Percentiles rank a stretch among this genome's conserved stretches.
Conservation (phyloP, 1,140 invertebrate genomes). For the Scylla paramamosain region DNA sequence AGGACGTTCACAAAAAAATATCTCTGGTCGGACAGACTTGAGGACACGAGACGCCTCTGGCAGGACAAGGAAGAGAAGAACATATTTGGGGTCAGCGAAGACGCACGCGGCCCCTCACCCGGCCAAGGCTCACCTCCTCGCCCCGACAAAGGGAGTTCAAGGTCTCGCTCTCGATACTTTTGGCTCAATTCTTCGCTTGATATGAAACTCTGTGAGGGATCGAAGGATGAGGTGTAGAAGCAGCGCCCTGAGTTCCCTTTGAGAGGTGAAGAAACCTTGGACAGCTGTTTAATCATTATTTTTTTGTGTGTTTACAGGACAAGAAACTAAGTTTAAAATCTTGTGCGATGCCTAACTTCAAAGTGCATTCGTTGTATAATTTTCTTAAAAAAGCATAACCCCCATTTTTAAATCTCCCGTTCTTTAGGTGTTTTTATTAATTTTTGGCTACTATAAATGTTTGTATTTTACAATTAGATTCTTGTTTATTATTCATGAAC, state of each 20-base stretch:
- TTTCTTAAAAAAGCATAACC: slow-evolving; percentile 63
- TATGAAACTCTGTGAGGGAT: not conserved
- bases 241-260: slow-evolving; percentile 49
- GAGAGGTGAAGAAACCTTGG: slow-evolving; percentile 54
- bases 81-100: too few relatives aligned
- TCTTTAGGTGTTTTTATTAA: not conserved
- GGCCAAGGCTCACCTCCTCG: not conserved
- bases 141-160: slow-evolving; percentile 42
- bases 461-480: slow-evolving; percentile 52
- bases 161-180: not conserved
- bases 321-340: slow-evolving; percentile 66
- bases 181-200: not conserved
- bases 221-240: not conserved
- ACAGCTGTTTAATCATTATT: slow-evolving; percentile 1
- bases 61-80: not conserved
- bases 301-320: slow-evolving; percentile 43
- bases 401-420: slow-evolving; percentile 18
- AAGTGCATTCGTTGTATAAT: slow-evolving; percentile 74
- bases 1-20: slow-evolving; percentile 27
- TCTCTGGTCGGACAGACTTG: slow-evolving; percentile 18
- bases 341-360: slow-evolving; percentile 71
- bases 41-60: slow-evolving; percentile 1
- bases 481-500: not conserved
- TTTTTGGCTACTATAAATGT: slow-evolving; percentile 46
- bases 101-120: not conserved